phyloP scores from a whole-genome alignment of 2,888 invertebrate genomes.

The Autographa pulchrina region DNA sequence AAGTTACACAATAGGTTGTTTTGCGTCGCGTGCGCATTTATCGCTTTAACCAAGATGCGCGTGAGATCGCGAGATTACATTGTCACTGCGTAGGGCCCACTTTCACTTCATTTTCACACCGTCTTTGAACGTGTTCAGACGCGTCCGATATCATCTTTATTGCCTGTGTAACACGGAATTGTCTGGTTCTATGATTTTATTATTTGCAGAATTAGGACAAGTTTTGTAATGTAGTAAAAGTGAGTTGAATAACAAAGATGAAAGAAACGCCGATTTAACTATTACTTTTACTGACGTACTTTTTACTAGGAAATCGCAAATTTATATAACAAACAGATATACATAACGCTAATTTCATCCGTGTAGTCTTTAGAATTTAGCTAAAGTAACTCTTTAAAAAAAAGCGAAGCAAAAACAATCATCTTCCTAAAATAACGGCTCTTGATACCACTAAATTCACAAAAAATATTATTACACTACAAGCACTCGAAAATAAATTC shows the following conservation, averaged over 20 bases:
- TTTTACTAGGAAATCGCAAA: too few relatives aligned
- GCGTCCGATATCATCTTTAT: constrained; percentile 54
- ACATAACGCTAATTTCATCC: too few relatives aligned
- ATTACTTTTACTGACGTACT: not conserved
- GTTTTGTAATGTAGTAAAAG: constrained; percentile 36
- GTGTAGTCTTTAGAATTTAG: too few relatives aligned
- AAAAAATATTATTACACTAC: constrained; percentile 2
- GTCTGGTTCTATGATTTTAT: constrained; percentile 38
- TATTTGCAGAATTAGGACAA: constrained; percentile 45
- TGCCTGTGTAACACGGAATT: constrained; percentile 47
- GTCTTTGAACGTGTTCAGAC: constrained; percentile 44
- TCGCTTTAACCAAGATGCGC: constrained; percentile 57
- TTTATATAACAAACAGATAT: too few relatives aligned
- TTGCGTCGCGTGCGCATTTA: constrained; percentile 59
- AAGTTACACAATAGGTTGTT: constrained; percentile 63
- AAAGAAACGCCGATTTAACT: constrained; percentile 14
- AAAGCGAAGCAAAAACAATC: too few relatives aligned
- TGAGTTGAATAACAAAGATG: constrained; percentile 8
- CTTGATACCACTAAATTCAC: not conserved
- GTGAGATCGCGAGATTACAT: constrained; percentile 72
- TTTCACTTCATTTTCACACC: constrained; percentile 70
- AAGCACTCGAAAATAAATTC: constrained; percentile 11
- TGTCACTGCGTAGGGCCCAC: constrained; percentile 69
- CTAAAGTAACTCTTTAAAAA: too few relatives aligned
- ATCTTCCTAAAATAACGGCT: not conserved